These are phyloP conservation scores for Prenolepis imparis DNA, from an alignment of 2,888 invertebrate genomes.

Conservation along the genomic window DNA sequence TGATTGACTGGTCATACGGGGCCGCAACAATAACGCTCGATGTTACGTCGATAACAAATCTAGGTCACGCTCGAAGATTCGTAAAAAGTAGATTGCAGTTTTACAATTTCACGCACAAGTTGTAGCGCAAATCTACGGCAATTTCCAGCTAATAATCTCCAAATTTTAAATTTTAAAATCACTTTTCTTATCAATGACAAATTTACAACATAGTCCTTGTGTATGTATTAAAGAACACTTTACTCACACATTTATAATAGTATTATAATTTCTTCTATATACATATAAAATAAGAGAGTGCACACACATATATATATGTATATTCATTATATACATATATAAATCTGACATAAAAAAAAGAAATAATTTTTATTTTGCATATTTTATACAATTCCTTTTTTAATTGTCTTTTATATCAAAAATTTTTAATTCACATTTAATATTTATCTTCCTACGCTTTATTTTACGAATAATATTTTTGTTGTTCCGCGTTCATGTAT, in stretches of 20 bases:
- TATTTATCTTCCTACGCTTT: not conserved
- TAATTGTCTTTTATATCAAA: not conserved
- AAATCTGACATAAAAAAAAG: not conserved
- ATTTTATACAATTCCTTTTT: not conserved
- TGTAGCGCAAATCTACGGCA: constrained; percentile 34
- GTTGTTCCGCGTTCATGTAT: not conserved
- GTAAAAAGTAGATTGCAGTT: constrained; percentile 54
- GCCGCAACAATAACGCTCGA: constrained; percentile 49
- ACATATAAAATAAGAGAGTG: too few species aligned
- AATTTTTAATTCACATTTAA: not conserved
- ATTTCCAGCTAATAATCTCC: constrained; percentile 41
- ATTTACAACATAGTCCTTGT: not conserved
- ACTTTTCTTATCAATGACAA: constrained; percentile 2
- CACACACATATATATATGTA: not conserved
- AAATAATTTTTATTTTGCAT: not conserved
- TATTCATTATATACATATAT: not conserved
- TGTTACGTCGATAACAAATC: constrained; percentile 56
- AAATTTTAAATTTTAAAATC: constrained; percentile 31
- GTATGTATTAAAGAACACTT: not conserved
- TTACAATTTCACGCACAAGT: constrained; percentile 42
- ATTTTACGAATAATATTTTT: constrained; percentile 13
- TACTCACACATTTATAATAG: not conserved
- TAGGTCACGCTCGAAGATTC: constrained; percentile 48
- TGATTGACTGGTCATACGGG: constrained; percentile 42
- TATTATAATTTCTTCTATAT: constrained; percentile 3